These are phyloP conservation scores for Boloria selene DNA, from an alignment of 2,888 invertebrate genomes.

Conservation along the genomic window DNA sequence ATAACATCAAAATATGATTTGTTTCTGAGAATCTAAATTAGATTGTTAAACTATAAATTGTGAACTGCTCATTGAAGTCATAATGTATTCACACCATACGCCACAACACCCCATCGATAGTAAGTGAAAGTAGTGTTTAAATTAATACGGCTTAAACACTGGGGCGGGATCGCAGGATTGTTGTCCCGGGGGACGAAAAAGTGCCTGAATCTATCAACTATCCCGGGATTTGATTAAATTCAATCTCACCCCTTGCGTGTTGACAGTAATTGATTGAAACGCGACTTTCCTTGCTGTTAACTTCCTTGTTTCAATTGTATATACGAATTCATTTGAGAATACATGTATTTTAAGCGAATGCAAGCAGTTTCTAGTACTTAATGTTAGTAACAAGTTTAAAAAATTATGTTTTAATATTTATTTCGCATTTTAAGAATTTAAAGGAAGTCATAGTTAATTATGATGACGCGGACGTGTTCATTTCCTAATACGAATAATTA, in stretches of 20 bases:
- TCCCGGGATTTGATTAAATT: slow-evolving; percentile 76
- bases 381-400: no score
- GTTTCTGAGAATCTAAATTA: no score
- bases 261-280: slow-evolving; percentile 79
- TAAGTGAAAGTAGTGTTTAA: slow-evolving; percentile 74
- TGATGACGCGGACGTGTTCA: no score
- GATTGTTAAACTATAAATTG: no score
- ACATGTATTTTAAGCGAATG: not conserved
- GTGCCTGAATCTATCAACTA: slow-evolving; percentile 72
- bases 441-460: no score
- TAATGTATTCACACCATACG: slow-evolving; percentile 30
- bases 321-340: slow-evolving; percentile 19
- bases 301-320: slow-evolving; percentile 41
- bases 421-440: no score
- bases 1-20: no score
- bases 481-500: no score
- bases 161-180: slow-evolving; percentile 72
- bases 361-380: no score
- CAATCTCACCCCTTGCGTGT: slow-evolving; percentile 71
- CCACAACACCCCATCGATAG: slow-evolving; percentile 35
- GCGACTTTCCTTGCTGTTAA: slow-evolving; percentile 51
- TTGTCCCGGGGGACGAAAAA: slow-evolving; percentile 68
- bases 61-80: slow-evolving; percentile 3
- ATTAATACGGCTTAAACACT: slow-evolving; percentile 71
- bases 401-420: no score